phyloP scores from a whole-genome alignment of 92 coral and sea anemone genomes.

The Paragorgia papillata region DNA sequence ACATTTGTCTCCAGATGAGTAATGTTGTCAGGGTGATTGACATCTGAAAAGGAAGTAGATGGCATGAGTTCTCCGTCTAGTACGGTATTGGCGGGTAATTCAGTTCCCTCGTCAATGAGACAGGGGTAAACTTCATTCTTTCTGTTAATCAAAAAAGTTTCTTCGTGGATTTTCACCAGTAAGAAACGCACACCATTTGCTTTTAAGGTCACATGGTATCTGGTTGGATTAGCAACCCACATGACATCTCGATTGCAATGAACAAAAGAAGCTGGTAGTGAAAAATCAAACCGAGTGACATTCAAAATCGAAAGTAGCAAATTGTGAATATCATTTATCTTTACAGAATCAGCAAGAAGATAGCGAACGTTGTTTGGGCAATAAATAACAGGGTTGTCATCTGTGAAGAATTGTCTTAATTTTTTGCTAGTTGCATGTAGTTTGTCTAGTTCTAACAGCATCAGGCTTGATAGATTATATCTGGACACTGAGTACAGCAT shows the following conservation, averaged over 20 bases:
- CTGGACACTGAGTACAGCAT: background rate
- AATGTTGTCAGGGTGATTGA: conserved; percentile 11
- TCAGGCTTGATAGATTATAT: no score
- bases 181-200: conserved; percentile 30
- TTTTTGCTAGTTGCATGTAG: no score
- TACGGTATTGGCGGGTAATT: conserved; percentile 9
- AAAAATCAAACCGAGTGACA: conserved; percentile 2
- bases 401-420: no score
- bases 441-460: no score
- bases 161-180: conserved; percentile 3
- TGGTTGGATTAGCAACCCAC: conserved; percentile 23
- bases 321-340: background rate
- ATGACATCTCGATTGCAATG: conserved; percentile 25
- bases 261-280: conserved; percentile 32
- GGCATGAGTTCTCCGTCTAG: conserved; percentile 35
- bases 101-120: background rate
- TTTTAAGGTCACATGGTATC: conserved; percentile 24
- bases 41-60: conserved; percentile 11
- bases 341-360: background rate
- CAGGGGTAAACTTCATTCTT: conserved; percentile 35
- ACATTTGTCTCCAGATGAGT: background rate
- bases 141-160: background rate
- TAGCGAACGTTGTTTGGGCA: background rate
- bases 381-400: background rate
- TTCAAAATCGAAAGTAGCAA: conserved; percentile 25